These are phyloP conservation scores for Pavo muticus DNA, from an alignment of 2,113 vertebrate genomes.

Conservation along the genomic window DNA sequence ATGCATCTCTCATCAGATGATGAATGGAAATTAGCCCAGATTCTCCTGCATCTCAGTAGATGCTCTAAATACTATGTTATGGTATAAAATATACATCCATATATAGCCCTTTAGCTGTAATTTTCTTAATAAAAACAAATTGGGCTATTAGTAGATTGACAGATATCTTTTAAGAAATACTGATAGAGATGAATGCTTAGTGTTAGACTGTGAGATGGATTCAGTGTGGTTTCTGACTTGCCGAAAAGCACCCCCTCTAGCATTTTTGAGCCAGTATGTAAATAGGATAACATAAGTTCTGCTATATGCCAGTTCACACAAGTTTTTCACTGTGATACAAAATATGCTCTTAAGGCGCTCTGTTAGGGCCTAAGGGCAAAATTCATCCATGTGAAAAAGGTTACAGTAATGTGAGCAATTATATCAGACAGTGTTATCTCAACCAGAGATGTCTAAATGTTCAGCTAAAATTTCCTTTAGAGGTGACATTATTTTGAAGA, in stretches of 20 bases:
- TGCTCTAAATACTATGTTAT: not conserved
- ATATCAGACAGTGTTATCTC: not conserved
- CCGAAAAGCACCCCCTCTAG: not conserved
- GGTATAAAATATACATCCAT: not conserved
- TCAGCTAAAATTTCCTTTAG: not conserved
- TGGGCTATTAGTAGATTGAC: not conserved
- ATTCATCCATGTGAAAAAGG: not conserved
- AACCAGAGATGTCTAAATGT: not conserved
- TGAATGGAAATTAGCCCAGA: not conserved
- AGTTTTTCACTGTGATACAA: not conserved
- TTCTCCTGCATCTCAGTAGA: not conserved
- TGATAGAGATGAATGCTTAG: not conserved
- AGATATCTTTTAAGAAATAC: not conserved
- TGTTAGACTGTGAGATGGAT: not conserved
- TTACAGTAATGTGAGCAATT: not conserved
- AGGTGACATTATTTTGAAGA: not conserved
- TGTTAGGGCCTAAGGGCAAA: not conserved
- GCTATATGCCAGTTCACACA: not conserved
- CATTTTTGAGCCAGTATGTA: not conserved
- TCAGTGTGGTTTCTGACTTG: not conserved
- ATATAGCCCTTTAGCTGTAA: not conserved
- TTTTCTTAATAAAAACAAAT: not conserved
- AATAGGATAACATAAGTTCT: not conserved
- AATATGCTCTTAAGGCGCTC: not conserved
- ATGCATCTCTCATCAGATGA: not conserved